A percentile compares a stretch with the other conserved stretches of the same genome.
Conservation (phyloP, 2,113 vertebrate genomes). For the Brachyhypopomus occidentalis region DNA sequence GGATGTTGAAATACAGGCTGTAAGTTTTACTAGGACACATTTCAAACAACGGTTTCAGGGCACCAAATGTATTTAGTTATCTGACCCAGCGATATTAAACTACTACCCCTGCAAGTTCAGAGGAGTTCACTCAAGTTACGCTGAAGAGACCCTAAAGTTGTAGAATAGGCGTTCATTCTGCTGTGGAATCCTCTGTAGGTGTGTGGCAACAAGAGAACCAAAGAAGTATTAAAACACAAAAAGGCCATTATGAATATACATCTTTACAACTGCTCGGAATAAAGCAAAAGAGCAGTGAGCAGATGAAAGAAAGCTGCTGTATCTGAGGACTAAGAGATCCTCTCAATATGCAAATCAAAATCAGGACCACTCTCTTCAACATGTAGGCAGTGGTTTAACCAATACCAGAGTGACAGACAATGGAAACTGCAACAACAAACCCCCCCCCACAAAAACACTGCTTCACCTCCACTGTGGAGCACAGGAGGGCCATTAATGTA, state of each 20-base stretch:
- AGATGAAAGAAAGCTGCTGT: slow-evolving; percentile 19
- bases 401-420: background rate
- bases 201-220: slow-evolving; percentile 6
- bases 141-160: background rate
- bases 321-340: background rate
- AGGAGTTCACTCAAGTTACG: background rate
- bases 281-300: background rate
- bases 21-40: background rate
- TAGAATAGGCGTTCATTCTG: too few relatives aligned
- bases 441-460: background rate
- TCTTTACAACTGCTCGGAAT: slow-evolving; percentile 9
- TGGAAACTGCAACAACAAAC: background rate
- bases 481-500: background rate
- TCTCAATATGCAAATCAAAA: background rate
- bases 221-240: background rate
- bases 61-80: background rate
- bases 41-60: background rate
- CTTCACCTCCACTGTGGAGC: slow-evolving; percentile 2
- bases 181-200: background rate
- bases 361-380: slow-evolving; percentile 3
- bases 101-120: background rate
- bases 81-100: background rate
- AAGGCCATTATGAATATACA: background rate
- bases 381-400: background rate
- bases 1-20: background rate